phyloP scores from a whole-genome alignment of 2,113 vertebrate genomes.

The Apus apus region DNA sequence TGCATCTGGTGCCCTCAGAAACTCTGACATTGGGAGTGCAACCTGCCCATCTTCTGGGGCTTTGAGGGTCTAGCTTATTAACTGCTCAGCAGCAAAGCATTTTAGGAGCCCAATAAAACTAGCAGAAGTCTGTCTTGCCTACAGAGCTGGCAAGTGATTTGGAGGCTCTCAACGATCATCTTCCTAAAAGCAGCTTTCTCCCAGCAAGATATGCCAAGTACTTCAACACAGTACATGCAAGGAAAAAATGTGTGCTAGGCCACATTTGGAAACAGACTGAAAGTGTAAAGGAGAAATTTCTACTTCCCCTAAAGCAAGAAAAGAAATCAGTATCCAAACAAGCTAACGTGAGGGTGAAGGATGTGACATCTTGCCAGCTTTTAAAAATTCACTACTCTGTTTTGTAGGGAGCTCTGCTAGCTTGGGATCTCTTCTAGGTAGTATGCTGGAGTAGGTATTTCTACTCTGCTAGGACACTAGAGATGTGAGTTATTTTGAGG shows the following conservation, averaged over 20 bases:
- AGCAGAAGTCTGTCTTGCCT: background rate
- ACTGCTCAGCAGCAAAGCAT: background rate
- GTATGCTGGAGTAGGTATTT: background rate
- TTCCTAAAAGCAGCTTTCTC: background rate
- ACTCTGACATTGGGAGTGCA: background rate
- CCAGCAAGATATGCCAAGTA: background rate
- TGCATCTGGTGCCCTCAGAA: background rate
- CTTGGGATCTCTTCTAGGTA: background rate
- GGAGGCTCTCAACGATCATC: background rate
- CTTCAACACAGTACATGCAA: background rate
- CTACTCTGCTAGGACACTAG: background rate
- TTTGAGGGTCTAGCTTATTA: background rate
- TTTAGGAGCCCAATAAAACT: background rate
- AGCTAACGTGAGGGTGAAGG: background rate
- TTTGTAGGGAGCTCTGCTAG: background rate
- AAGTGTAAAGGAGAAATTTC: background rate
- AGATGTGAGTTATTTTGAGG: background rate
- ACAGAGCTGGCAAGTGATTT: background rate
- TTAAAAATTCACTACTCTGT: background rate
- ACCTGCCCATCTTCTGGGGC: background rate
- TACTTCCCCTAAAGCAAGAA: background rate
- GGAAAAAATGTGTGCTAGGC: background rate
- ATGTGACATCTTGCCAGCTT: background rate
- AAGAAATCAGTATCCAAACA: background rate
- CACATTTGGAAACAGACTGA: background rate